These are phyloP conservation scores for Cheilosia variabilis DNA, from an alignment of 2,888 invertebrate species.

Conservation along the genomic window DNA sequence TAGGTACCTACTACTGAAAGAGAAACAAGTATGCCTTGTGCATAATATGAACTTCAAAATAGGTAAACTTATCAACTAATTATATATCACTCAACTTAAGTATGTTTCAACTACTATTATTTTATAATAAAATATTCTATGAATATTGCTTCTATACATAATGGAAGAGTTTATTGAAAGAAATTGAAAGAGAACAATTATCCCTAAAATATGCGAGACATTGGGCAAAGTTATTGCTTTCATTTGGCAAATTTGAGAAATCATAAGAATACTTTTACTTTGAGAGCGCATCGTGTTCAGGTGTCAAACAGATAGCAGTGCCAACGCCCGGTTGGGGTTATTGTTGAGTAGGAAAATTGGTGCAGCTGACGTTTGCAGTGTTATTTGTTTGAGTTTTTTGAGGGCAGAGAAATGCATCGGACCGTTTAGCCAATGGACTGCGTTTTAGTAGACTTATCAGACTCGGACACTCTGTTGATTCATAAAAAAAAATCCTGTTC, in stretches of 20 bases:
- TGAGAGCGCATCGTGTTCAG: not conserved
- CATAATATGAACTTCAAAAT: constrained; percentile 49
- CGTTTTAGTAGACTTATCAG: too few species aligned
- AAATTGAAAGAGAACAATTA: constrained; percentile 2
- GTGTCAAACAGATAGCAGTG: constrained; percentile 15
- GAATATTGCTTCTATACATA: constrained; percentile 39
- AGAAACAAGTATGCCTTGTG: constrained; percentile 2
- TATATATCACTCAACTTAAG: constrained; percentile 71
- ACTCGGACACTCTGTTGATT: too few species aligned
- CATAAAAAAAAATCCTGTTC: too few species aligned
- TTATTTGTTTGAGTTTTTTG: not conserved
- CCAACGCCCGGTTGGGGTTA: not conserved
- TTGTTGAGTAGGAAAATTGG: not conserved
- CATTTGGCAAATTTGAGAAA: constrained; percentile 59
- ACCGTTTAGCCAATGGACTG: too few species aligned
- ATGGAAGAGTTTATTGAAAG: constrained; percentile 28
- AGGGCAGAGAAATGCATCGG: not conserved
- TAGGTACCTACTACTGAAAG: constrained; percentile 21
- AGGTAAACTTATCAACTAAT: constrained; percentile 60
- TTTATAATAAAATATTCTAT: constrained; percentile 15
- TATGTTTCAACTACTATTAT: constrained; percentile 33
- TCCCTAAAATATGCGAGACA: not conserved
- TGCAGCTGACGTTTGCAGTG: not conserved
- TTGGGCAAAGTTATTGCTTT: constrained; percentile 13
- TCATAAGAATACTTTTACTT: constrained; percentile 14